A percentile compares a stretch with the other conserved stretches of the same genome.
Evolutionary conservation across 35 echinoderm and acorn worm species (phyloP).

Genomic region (Diadema setosum): DNA sequence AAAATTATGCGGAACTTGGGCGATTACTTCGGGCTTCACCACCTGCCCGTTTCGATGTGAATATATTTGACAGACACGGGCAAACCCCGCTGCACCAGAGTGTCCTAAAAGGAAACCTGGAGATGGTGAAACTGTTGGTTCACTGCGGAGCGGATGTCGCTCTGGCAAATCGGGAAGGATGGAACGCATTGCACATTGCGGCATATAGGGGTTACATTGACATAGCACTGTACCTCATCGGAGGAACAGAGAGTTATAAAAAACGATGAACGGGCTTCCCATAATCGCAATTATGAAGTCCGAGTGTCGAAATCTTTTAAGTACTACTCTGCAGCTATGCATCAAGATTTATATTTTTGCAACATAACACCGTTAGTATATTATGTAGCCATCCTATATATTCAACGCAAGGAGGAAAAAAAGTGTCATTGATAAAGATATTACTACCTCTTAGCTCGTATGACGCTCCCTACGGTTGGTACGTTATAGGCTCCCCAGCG

Average conservation of each 20-base stretch:
- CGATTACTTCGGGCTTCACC: slow-evolving; percentile 23
- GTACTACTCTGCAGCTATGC: slow-evolving; percentile 16
- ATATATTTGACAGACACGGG: slow-evolving; percentile 69
- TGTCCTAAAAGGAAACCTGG: slow-evolving; percentile 64
- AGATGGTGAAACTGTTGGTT: slow-evolving; percentile 64
- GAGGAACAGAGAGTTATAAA: neutral
- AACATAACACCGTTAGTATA: too few relatives aligned
- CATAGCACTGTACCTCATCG: slow-evolving; percentile 61
- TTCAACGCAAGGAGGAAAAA: too few relatives aligned
- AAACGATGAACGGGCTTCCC: neutral
- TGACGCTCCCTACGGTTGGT: too few relatives aligned
- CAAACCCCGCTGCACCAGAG: slow-evolving; percentile 78
- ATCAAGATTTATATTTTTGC: slow-evolving; percentile 2
- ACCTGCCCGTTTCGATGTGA: slow-evolving; percentile 53
- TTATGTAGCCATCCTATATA: too few relatives aligned
- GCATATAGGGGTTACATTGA: slow-evolving; percentile 64
- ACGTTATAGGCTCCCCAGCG: too few relatives aligned
- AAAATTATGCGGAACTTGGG: slow-evolving; percentile 36
- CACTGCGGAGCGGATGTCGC: slow-evolving; percentile 76
- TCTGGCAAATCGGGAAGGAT: slow-evolving; percentile 65
- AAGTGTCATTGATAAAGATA: too few relatives aligned
- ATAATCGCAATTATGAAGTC: too few relatives aligned
- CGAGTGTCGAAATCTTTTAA: too few relatives aligned
- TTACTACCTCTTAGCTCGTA: too few relatives aligned
- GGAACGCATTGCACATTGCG: slow-evolving; percentile 81